Evolutionary conservation across 2,113 vertebrate species (phyloP), one percentile per base, ranked within the genome.

Genomic region (Chionis minor): DNA sequence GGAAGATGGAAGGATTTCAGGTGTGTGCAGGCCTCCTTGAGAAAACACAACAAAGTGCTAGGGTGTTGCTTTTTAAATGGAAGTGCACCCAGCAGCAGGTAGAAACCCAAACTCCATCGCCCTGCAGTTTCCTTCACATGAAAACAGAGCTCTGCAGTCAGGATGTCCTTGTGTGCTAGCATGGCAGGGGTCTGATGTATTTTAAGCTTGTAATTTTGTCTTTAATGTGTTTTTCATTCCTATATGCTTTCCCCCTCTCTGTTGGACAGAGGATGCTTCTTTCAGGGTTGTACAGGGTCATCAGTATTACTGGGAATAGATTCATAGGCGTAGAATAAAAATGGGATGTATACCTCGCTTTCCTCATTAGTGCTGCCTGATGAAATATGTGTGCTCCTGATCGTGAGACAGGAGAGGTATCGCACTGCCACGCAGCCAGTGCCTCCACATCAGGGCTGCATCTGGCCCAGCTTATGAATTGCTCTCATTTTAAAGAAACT

Each of bases 21-120:
- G 28, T 86, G 65, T 42, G 20, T 74, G 27, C 75, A 77, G 30
- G 0, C 11, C 58, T 28, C 47, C 73, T 86, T 80, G 17, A 55
- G 56, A 70, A 83, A 90, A 77, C 22, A 63, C 63, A 90, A 65
- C 2, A 3, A 78, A 88, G 22, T 42, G 40, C 13, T 12, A 45
- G 14, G 10, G 6, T 55, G n/a, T 61, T 71, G 38, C 30, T 92
- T 97, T 86, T 95, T 72, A 94, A 96, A 88, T 94, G 82, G 66
- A 96, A 95, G 93, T 90, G 23, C 26, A 86, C 12, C 18, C 71
- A 83, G 40, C 16, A 65, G 79, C 65, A 52, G 40, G 22, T 56
- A 71, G 63, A 89, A 81, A 52, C 22, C 13, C 10, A 14, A 63
- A 80, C 40, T 87, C 47, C 28, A 55, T 32, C 59, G 47, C 33